phyloP scores from a whole-genome alignment of 2,113 vertebrate genomes.

The Heloderma charlesbogerti region DNA sequence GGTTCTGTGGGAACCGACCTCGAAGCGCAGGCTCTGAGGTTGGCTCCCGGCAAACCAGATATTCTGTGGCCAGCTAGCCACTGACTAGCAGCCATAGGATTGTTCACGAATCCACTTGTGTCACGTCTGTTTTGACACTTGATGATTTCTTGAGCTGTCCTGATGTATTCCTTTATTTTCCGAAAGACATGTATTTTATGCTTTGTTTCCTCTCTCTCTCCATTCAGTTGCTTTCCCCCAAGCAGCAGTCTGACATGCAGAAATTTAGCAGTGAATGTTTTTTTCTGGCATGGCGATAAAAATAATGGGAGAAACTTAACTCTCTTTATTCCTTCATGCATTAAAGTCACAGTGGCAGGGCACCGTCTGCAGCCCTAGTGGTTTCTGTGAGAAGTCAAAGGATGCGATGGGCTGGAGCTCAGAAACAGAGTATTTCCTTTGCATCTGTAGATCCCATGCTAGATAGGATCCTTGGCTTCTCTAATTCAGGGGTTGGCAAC shows the following conservation, averaged over 20 bases:
- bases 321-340: neutral
- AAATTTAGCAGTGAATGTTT: neutral
- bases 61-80: too few species aligned
- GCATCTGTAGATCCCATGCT: neutral
- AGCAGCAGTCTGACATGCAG: too few species aligned
- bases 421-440: neutral
- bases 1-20: too few species aligned
- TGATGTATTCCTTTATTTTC: neutral
- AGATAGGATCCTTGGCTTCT: neutral
- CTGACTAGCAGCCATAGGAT: too few species aligned
- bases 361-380: neutral
- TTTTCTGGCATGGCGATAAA: neutral
- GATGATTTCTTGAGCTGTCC: neutral
- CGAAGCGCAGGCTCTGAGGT: too few species aligned
- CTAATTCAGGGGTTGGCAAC: neutral
- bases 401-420: neutral
- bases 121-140: neutral
- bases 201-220: neutral
- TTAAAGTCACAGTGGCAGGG: neutral
- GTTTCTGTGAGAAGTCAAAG: neutral
- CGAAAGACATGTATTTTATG: neutral
- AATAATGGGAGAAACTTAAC: neutral
- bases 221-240: neutral
- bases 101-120: too few species aligned
- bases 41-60: too few species aligned